Percentiles rank a stretch among this genome's conserved stretches.
phyloP scores from a whole-genome alignment of 2,888 invertebrate species.

The Eumacrocentrus americanus region DNA sequence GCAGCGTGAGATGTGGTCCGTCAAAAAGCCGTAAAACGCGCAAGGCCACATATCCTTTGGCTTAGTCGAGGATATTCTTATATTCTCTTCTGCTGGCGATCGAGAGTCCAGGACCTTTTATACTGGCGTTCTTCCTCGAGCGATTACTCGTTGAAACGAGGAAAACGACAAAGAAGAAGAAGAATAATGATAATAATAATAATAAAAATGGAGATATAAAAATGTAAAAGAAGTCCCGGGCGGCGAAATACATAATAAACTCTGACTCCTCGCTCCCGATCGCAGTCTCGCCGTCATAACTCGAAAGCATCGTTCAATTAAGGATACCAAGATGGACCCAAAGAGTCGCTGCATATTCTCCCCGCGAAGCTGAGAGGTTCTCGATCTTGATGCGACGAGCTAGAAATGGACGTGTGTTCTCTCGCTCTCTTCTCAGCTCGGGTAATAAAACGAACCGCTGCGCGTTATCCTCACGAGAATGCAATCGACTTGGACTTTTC shows the following conservation, averaged over 20 bases:
- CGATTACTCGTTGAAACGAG: constrained; percentile 12
- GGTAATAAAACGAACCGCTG: constrained; percentile 32
- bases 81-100: neutral
- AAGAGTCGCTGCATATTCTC: neutral
- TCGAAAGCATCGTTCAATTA: constrained; percentile 30
- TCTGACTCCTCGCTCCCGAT: constrained; percentile 21
- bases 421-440: too few relatives aligned
- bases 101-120: constrained; percentile 18
- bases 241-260: constrained; percentile 25
- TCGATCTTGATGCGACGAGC: too few relatives aligned
- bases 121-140: constrained; percentile 20
- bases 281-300: constrained; percentile 23
- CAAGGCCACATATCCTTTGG: constrained; percentile 36
- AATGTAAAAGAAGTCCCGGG: constrained; percentile 12
- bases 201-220: constrained; percentile 14
- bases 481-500: constrained; percentile 27
- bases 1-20: constrained; percentile 60
- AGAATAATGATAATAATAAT: constrained; percentile 6
- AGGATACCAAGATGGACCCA: constrained; percentile 10
- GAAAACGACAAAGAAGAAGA: neutral
- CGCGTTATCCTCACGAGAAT: constrained; percentile 25
- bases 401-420: too few relatives aligned
- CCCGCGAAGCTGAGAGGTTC: too few relatives aligned
- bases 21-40: constrained; percentile 49
- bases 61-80: constrained; percentile 12